phyloP scores from a whole-genome alignment of 2,888 invertebrate genomes.

The Dynastes maya region DNA sequence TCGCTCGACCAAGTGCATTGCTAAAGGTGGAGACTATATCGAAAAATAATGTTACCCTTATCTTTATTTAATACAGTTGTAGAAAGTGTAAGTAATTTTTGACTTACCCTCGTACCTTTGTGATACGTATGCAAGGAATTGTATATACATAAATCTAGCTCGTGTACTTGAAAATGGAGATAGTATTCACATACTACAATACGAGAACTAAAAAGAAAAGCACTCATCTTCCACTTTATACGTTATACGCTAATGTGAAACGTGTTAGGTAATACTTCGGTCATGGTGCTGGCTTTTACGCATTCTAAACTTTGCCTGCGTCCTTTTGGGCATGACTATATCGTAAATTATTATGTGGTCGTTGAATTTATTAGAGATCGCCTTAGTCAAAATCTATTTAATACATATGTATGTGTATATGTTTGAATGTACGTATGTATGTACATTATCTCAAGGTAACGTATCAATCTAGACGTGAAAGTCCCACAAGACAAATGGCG shows the following conservation, averaged over 20 bases:
- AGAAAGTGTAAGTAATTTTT: too few species aligned
- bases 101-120: too few species aligned
- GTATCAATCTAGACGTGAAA: conserved; percentile 2
- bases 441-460: not conserved
- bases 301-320: conserved; percentile 21
- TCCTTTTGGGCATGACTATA: conserved; percentile 20
- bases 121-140: too few species aligned
- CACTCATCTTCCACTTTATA: not conserved
- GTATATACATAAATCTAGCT: too few species aligned
- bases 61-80: too few species aligned
- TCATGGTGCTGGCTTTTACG: conserved; percentile 33
- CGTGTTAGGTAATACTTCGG: conserved; percentile 31
- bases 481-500: not conserved
- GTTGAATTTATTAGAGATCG: conserved; percentile 8
- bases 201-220: conserved; percentile 6
- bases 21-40: too few species aligned
- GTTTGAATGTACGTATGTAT: not conserved
- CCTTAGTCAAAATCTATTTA: not conserved
- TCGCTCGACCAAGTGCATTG: too few species aligned
- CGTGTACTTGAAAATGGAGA: conserved; percentile 15
- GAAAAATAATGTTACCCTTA: too few species aligned
- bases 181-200: not conserved
- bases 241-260: conserved; percentile 10
- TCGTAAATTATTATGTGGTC: not conserved
- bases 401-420: not conserved